These are phyloP conservation scores for Ptychoptera contaminata DNA, from an alignment of 2,888 invertebrate species.

Conservation along the genomic window DNA sequence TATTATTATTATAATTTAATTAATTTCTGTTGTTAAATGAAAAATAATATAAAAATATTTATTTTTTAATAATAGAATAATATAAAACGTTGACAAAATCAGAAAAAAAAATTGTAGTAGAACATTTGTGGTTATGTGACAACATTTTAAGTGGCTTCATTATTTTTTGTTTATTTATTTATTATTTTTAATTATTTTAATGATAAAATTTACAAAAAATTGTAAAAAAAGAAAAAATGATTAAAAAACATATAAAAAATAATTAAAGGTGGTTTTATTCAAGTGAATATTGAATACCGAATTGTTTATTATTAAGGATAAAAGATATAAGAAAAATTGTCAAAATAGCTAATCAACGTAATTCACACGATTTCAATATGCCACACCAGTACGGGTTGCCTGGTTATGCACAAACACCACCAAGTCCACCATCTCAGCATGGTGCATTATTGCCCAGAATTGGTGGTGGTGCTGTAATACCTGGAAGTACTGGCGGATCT, in stretches of 20 bases:
- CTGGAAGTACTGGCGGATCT: slow-evolving; percentile 1
- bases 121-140: too few relatives aligned
- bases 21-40: not conserved
- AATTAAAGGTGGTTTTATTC: not conserved
- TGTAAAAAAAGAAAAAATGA: too few relatives aligned
- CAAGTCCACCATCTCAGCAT: slow-evolving; percentile 53
- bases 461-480: slow-evolving; percentile 16
- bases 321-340: not conserved
- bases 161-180: too few relatives aligned
- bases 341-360: too few relatives aligned
- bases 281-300: too few relatives aligned
- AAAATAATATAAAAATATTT: too few relatives aligned
- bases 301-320: not conserved
- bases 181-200: too few relatives aligned
- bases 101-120: too few relatives aligned
- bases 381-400: slow-evolving; percentile 69
- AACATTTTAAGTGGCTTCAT: too few relatives aligned
- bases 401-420: slow-evolving; percentile 66
- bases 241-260: not conserved
- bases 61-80: too few relatives aligned
- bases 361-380: slow-evolving; percentile 34
- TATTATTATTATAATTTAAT: not conserved
- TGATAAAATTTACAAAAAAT: too few relatives aligned
- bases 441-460: slow-evolving; percentile 35
- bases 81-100: too few relatives aligned